Evolutionary conservation across 2,888 invertebrate species (phyloP).

Genomic region (Drosophila barbarae): DNA sequence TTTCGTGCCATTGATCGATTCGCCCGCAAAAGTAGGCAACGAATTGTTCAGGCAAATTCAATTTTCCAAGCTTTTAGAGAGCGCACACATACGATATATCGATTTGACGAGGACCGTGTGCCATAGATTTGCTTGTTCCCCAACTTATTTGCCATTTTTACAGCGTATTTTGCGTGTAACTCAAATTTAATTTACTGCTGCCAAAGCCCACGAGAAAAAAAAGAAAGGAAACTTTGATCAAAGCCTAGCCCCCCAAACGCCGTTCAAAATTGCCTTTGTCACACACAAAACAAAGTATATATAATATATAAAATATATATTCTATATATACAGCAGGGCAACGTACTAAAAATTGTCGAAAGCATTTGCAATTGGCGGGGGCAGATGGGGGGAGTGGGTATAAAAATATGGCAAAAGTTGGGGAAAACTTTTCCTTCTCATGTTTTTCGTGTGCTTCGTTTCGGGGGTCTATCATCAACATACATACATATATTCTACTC

Average conservation of each 20-base stretch:
- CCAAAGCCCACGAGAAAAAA: slow-evolving; percentile 7
- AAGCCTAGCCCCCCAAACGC: slow-evolving; percentile 36
- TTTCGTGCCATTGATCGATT: slow-evolving; percentile 24
- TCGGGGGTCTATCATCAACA: slow-evolving; percentile 4
- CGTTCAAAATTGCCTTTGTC: slow-evolving; percentile 66
- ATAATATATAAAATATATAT: slow-evolving; percentile 6
- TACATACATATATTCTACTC: slow-evolving; percentile 3
- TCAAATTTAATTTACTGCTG: slow-evolving; percentile 66
- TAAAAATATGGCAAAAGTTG: slow-evolving; percentile 55
- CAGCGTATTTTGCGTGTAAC: slow-evolving; percentile 36
- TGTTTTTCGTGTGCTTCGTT: slow-evolving; percentile 30
- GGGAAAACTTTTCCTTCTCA: slow-evolving; percentile 34
- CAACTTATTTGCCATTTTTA: slow-evolving; percentile 10
- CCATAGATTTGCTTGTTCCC: slow-evolving; percentile 17
- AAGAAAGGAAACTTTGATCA: slow-evolving; percentile 59
- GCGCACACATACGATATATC: neutral
- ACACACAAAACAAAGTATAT: slow-evolving; percentile 25
- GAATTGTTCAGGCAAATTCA: slow-evolving; percentile 31
- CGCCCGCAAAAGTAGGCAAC: slow-evolving; percentile 53
- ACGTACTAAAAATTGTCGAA: slow-evolving; percentile 56
- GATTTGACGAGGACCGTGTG: slow-evolving; percentile 1
- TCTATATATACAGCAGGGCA: slow-evolving; percentile 34
- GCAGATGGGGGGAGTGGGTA: neutral
- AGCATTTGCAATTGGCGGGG: slow-evolving; percentile 21
- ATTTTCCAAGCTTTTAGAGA: slow-evolving; percentile 30